Base-by-base conservation (phyloP, 2,113 vertebrate species). In the Paradoxurus hermaphroditus region DNA sequence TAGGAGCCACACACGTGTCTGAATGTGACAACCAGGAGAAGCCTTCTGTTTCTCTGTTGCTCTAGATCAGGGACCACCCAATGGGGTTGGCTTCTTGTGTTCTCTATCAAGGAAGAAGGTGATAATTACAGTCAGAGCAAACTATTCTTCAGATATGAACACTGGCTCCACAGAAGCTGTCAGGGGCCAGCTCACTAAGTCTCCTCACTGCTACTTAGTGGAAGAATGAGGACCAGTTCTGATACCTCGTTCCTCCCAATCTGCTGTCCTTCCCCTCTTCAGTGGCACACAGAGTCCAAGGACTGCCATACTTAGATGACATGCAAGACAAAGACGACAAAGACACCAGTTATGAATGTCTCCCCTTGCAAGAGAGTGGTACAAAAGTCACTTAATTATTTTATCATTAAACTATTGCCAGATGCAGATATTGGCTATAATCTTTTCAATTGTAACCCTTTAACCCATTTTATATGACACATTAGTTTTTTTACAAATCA, bases 201-300 rank as follows among this genome's bases (percentile, higher is more conserved):
- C n/a, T 56, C 59, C 4, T 1, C 8, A 14, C 27, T 65, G 83
- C 56, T 62, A 25, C 39, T 3, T 12, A 4, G 1, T 15, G 21
- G 41, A 41, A 31, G 63, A 91, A 46, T 10, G 1, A 16, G 49
- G 31, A 29, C 36, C 27, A 31, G 77, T 23, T 14, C 63, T 4
- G 5, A 15, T 36, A 27, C 12, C 4, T 46, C 0, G 4, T 0
- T 2, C 34, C 14, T 27, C 82, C 63, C n/a, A 53, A 56, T 7
- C 14, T 13, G 6, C 36, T 3, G 25, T 8, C 4, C 16, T 41
- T 49, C 19, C 36, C 34, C 29, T 21, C 73, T 36, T 78, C 49
- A 34, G 79, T 27, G 34, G 31, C 25, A 31, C 83, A 25, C 2
- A 14, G 49, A 18, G 3, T 62, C 25, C 53, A 39, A 27, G 68